Evolutionary conservation across 2,113 vertebrate genomes (phyloP).

Genomic region (Macrotus californicus): DNA sequence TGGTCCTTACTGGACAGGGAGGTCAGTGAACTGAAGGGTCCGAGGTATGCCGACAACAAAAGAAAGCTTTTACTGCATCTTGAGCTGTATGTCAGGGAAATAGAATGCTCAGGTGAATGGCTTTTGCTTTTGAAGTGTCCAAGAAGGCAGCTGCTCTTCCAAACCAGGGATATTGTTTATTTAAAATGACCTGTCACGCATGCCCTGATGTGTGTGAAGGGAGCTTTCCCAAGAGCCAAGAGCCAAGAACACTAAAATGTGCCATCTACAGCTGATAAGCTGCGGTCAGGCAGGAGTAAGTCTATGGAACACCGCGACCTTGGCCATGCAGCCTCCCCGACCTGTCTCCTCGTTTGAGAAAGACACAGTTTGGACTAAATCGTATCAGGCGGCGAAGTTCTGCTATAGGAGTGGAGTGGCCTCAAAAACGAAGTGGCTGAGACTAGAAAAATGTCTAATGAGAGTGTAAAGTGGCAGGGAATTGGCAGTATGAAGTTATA

Average conservation of each 20-base stretch:
- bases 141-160: not conserved
- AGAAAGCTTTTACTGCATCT: not conserved
- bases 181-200: not conserved
- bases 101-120: not conserved
- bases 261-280: not conserved
- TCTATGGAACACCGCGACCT: not conserved
- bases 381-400: not conserved
- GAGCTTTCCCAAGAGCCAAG: not conserved
- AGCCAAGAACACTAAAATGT: not conserved
- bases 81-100: not conserved
- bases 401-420: not conserved
- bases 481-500: not conserved
- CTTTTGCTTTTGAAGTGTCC: not conserved
- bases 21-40: not conserved
- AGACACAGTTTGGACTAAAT: not conserved
- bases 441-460: slow-evolving; percentile 8
- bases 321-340: not conserved
- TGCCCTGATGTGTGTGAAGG: not conserved
- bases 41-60: not conserved
- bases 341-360: not conserved
- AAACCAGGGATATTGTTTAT: not conserved
- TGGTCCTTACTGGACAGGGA: not conserved
- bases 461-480: not conserved
- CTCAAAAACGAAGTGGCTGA: slow-evolving; percentile 5
- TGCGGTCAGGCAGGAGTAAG: not conserved